Percentiles rank a stretch among this genome's conserved stretches.
phyloP scores from a whole-genome alignment of 2,113 vertebrate species.

The Fregata magnificens region DNA sequence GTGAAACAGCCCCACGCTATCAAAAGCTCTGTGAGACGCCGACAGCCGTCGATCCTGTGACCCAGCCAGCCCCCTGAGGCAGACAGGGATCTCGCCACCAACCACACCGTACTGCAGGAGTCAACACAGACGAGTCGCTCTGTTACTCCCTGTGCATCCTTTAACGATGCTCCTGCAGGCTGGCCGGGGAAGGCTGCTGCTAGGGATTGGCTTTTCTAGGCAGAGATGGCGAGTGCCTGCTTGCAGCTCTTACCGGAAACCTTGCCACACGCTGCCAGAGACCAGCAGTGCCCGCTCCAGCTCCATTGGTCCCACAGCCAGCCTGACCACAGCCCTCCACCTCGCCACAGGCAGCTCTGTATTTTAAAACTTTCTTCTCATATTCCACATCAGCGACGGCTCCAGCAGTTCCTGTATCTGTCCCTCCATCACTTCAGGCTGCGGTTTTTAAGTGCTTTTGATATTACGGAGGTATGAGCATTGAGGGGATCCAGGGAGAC shows the following conservation, averaged over 20 bases:
- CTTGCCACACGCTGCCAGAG: fast-evolving
- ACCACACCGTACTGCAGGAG: neutral
- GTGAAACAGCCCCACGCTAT: no score
- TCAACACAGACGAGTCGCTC: fast-evolving
- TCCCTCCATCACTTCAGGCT: neutral
- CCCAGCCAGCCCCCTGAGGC: neutral
- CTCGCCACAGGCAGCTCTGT: no score
- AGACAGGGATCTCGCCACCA: neutral
- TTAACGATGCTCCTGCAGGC: neutral
- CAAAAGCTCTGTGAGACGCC: fast-evolving
- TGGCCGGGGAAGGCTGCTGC: no score
- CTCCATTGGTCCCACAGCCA: neutral
- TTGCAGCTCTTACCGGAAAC: neutral
- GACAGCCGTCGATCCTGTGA: neutral
- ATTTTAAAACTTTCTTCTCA: neutral
- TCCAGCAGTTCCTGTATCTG: neutral
- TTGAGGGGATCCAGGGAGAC: neutral
- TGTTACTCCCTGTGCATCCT: neutral
- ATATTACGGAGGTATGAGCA: neutral
- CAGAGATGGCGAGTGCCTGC: neutral
- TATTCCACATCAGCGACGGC: neutral
- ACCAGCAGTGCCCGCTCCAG: fast-evolving
- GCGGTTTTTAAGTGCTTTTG: neutral
- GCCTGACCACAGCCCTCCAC: neutral
- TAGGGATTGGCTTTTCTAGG: neutral